These are phyloP conservation scores for Botia almorhae DNA, from an alignment of 2,797 vertebrate species.

Conservation along the genomic window DNA sequence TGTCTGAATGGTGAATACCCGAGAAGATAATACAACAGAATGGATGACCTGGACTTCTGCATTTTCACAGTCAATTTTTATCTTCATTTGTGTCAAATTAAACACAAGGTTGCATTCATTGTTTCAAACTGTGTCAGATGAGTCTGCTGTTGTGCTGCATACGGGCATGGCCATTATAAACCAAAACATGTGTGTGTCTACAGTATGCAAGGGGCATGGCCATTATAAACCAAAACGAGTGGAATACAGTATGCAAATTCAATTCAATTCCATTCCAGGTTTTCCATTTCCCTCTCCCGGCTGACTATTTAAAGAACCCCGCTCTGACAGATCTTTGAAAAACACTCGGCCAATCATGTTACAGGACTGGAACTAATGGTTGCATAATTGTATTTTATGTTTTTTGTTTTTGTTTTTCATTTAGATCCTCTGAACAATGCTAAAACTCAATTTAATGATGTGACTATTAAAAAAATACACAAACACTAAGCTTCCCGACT, in stretches of 20 bases:
- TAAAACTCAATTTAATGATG: not conserved
- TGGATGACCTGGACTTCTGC: not conserved
- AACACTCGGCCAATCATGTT: not conserved
- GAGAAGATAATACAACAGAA: not conserved
- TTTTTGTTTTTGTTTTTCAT: not conserved
- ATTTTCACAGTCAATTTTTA: not conserved
- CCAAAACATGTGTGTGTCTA: no score
- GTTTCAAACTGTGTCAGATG: not conserved
- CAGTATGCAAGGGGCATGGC: not conserved
- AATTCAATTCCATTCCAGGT: not conserved
- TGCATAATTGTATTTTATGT: not conserved
- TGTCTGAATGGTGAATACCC: not conserved
- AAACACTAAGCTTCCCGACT: not conserved
- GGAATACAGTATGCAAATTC: not conserved
- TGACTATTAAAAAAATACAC: not conserved
- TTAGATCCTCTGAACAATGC: not conserved
- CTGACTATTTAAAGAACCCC: not conserved
- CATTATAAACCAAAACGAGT: not conserved
- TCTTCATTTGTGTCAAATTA: not conserved
- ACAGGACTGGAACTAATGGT: not conserved
- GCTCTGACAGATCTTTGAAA: not conserved
- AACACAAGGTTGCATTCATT: not conserved
- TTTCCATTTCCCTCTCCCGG: not conserved
- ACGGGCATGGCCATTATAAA: not conserved
- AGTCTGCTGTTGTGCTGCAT: not conserved